Evolutionary conservation across 2,888 invertebrate species (phyloP), one percentile per base, ranked within the genome.

Genomic region (Mylabris sibirica): DNA sequence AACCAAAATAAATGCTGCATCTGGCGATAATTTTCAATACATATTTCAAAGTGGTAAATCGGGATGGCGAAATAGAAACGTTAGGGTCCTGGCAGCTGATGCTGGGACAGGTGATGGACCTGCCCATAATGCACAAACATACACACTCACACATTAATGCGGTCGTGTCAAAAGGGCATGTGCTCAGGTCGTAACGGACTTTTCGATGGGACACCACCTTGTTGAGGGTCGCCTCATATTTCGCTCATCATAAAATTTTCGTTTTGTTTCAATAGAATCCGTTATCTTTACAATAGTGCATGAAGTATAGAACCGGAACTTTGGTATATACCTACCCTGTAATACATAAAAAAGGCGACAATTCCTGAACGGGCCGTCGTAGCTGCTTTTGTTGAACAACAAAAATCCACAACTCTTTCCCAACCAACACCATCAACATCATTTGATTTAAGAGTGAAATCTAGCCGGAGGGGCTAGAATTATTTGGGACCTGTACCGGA

Each of bases 91-190:
- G 64, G 41, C 38, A 62, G 69, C 69, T 64, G 61, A 61, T 61
- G 69, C 69, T 69, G 69, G 69, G 69, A 69, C 69, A 69, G 69
- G 69, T 69, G 69, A 66, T 62, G 65, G 66, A 69, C 66, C 74
- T 72, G 68, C 66, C 70, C 72, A 73, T 72, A 74, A 74, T 74
- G 73, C 64, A 69, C 72, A 57, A 3, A 24, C 14, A 49, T 9
- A 69, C 12, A 57, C 53, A 57, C 8, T 24, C 53, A 57, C 22
- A 24, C 24, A 57, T 12, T 68, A 70, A 70, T 72, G 71, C 69
- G 73, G 73, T 74, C 68, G 70, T 72, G 69, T 72, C 67, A 74
- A 76, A 74, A 75, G 70, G 69, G 71, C 73, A 74, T 73, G 73
- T 75, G 75, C 71, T 69, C 68, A 60, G 67, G 60, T 62, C 70